Conservation (phyloP, 2,888 invertebrate genomes). For the Parnassius orleans region DNA sequence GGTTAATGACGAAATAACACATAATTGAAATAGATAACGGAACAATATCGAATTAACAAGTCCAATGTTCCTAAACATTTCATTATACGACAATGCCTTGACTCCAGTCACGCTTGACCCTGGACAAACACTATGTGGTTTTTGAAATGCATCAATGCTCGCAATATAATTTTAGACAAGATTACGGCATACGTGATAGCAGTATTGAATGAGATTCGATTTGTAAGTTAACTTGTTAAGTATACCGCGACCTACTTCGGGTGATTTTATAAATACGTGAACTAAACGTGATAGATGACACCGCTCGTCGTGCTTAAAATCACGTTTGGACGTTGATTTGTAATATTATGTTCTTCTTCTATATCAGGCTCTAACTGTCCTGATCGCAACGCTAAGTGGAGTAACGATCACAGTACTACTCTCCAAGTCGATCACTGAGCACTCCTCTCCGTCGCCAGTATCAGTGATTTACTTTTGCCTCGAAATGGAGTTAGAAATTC, state of each 20-base stretch:
- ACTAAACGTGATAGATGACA: too few relatives aligned
- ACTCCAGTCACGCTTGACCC: slow-evolving; percentile 48
- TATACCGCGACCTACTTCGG: not conserved
- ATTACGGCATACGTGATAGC: not conserved
- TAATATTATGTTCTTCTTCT: too few relatives aligned
- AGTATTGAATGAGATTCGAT: not conserved
- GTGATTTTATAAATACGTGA: not conserved
- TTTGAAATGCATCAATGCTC: slow-evolving; percentile 16
- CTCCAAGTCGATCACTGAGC: too few relatives aligned
- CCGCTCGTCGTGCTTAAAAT: too few relatives aligned
- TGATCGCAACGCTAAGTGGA: too few relatives aligned
- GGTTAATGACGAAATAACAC: slow-evolving; percentile 62
- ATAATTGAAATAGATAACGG: slow-evolving; percentile 73
- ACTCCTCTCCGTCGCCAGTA: too few relatives aligned
- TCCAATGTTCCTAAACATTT: slow-evolving; percentile 40
- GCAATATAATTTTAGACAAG: slow-evolving; percentile 3
- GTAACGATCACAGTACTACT: too few relatives aligned
- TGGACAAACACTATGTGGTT: slow-evolving; percentile 33
- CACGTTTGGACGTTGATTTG: too few relatives aligned
- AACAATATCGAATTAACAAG: slow-evolving; percentile 54
- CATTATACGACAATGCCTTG: slow-evolving; percentile 60
- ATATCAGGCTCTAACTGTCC: too few relatives aligned
- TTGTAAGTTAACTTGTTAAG: not conserved
- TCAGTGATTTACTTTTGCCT: too few relatives aligned
- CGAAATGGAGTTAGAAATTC: too few relatives aligned